Evolutionary conservation across 2,888 invertebrate genomes (phyloP), one percentile per base, ranked within the genome.

Genomic region (Lepeophtheirus nordmannii): DNA sequence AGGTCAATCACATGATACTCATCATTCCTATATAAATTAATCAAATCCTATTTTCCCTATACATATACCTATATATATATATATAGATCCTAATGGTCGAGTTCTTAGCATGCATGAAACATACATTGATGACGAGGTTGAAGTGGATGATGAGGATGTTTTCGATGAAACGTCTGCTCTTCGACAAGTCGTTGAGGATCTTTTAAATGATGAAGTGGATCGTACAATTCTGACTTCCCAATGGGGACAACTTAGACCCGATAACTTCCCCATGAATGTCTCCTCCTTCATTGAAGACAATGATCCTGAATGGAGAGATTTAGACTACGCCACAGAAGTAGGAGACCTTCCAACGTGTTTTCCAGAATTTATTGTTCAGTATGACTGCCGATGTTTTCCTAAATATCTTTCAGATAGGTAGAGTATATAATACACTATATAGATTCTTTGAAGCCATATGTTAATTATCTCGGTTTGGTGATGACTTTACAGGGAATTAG

Each of bases 241-340:
- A 17, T 46, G 53, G 53, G 53, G 53, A n/a, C 17, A n/a, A 14
- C 53, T 46, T 17, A 14, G 53, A 8, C 53, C 53, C 8, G 53
- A 46, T 46, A 46, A 46, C 22, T 62, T 62, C 14, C 62, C 62
- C 41, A 5, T 62, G 12, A 17, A 22, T n/a, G 62, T 40, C 5
- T 20, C 17, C 5, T 38, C 38, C 3, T 62, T 22, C 30, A 62
- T 62, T 20, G 62, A 62, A 22, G 62, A 62, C 30, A 38, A 62
- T 22, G 62, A 62, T 23, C 20, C 30, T 12, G 62, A 62, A 46
- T 62, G 62, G 62, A 40, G 53, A 14, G 62, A 62, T 22, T 23
- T 62, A 11, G 41, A 62, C 9, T 62, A 62, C 22, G 40, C 40
- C 46, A 10, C 53, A n/a, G 62, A 62, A n/a, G 53, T 62, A 3